These are phyloP conservation scores for Cepaea nemoralis DNA, from an alignment of 1,140 invertebrate species.

Conservation along the genomic window DNA sequence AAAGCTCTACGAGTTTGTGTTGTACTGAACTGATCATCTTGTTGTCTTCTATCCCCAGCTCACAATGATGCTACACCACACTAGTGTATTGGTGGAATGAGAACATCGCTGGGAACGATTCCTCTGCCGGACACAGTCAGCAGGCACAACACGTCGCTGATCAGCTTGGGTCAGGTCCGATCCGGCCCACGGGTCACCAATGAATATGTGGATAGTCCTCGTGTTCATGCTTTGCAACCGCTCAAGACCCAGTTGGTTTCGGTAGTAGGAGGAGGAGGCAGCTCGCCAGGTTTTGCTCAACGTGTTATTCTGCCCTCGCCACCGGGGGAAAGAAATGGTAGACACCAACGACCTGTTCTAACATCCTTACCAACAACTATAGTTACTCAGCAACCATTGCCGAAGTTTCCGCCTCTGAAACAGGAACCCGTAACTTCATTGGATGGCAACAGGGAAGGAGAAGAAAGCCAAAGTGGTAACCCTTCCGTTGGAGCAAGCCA, in stretches of 20 bases:
- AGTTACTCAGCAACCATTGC: constrained; percentile 54
- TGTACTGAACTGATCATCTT: too few species aligned
- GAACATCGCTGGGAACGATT: constrained; percentile 47
- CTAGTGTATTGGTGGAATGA: constrained; percentile 37
- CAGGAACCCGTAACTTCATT: constrained; percentile 47
- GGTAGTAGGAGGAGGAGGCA: constrained; percentile 24
- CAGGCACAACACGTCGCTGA: constrained; percentile 41
- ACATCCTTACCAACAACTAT: constrained; percentile 19
- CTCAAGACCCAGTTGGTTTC: constrained; percentile 32
- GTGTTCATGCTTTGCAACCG: constrained; percentile 42
- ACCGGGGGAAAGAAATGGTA: not conserved
- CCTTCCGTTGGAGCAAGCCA: constrained; percentile 61
- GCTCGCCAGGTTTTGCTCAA: constrained; percentile 29
- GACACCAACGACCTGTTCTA: constrained; percentile 15
- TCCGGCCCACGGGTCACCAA: constrained; percentile 64
- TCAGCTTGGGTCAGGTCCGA: constrained; percentile 62
- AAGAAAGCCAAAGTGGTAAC: not conserved
- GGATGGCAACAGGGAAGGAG: constrained; percentile 16
- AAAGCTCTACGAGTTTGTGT: too few species aligned
- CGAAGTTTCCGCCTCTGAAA: constrained; percentile 58
- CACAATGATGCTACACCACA: constrained; percentile 23
- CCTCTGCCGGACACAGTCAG: constrained; percentile 45
- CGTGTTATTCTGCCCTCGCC: constrained; percentile 11
- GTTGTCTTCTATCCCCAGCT: not conserved
- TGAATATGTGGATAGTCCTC: constrained; percentile 69